A percentile compares a stretch with the other conserved stretches of the same genome.
These are phyloP conservation scores for Ceratina calcarata DNA, from an alignment of 1,140 invertebrate species.

Conservation along the genomic window DNA sequence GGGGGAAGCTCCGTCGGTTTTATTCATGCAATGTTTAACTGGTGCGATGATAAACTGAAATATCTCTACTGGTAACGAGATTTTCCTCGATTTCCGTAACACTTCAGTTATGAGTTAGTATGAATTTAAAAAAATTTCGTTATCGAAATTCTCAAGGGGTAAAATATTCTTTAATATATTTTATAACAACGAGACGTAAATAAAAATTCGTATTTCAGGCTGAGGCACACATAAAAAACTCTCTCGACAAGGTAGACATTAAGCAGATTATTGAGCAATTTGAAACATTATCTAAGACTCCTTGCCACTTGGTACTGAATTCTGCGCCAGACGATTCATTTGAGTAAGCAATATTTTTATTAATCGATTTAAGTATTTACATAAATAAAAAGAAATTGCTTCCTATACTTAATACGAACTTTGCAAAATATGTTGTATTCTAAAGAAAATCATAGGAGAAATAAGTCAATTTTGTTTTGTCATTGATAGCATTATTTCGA, in stretches of 20 bases:
- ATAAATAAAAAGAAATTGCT: too few relatives aligned
- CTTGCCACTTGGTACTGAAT: slow-evolving; percentile 73
- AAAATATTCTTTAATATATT: too few relatives aligned
- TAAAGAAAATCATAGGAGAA: too few relatives aligned
- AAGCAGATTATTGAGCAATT: slow-evolving; percentile 72
- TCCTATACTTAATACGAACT: too few relatives aligned
- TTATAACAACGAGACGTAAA: too few relatives aligned
- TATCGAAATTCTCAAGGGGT: background rate
- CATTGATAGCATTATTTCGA: too few relatives aligned
- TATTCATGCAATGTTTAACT: background rate
- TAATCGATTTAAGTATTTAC: background rate
- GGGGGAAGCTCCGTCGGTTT: slow-evolving; percentile 17
- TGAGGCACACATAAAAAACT: slow-evolving; percentile 16
- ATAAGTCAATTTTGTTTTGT: too few relatives aligned
- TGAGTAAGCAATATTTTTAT: slow-evolving; percentile 43
- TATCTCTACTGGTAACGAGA: slow-evolving; percentile 20
- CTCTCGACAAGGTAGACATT: slow-evolving; percentile 58
- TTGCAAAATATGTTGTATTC: too few relatives aligned
- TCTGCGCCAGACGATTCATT: slow-evolving; percentile 6
- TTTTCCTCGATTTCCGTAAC: slow-evolving; percentile 1
- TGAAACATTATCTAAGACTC: slow-evolving; percentile 69
- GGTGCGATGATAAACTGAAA: slow-evolving; percentile 12
- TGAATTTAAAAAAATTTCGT: background rate
- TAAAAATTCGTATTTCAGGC: slow-evolving; percentile 46
- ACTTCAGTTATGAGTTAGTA: background rate